These are phyloP conservation scores for Melangyna quadrimaculata DNA, from an alignment of 2,888 invertebrate genomes.

Conservation along the genomic window DNA sequence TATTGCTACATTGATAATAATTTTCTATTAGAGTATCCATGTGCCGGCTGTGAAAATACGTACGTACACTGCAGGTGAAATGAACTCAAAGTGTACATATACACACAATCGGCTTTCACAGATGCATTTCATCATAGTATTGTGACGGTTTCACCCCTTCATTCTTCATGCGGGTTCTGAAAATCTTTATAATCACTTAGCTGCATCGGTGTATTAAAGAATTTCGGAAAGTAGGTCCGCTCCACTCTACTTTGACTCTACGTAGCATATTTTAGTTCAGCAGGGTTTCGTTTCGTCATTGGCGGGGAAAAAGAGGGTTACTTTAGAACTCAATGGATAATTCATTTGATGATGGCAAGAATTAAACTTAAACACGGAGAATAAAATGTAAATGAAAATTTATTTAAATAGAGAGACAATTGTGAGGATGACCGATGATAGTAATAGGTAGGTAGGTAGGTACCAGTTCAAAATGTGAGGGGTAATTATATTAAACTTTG, in stretches of 20 bases:
- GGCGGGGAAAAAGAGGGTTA: conserved; percentile 38
- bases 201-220: conserved; percentile 46
- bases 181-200: neutral
- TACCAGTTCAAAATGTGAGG: neutral
- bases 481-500: neutral
- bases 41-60: conserved; percentile 1
- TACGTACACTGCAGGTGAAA: conserved; percentile 34
- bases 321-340: conserved; percentile 53
- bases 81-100: conserved; percentile 19
- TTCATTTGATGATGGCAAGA: conserved; percentile 56
- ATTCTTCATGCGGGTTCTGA: neutral
- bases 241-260: conserved; percentile 28
- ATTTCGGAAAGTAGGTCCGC: conserved; percentile 70
- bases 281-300: conserved; percentile 60
- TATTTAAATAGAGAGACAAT: neutral
- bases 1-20: conserved; percentile 8
- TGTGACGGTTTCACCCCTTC: conserved; percentile 54
- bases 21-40: neutral
- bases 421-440: neutral
- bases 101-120: conserved; percentile 24
- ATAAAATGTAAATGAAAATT: neutral
- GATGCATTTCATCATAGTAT: conserved; percentile 8
- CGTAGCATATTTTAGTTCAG: conserved; percentile 39
- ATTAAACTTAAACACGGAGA: conserved; percentile 16
- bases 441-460: neutral